Evolutionary conservation across 2,113 vertebrate species (phyloP).

Genomic region (Circaetus cinerascens): DNA sequence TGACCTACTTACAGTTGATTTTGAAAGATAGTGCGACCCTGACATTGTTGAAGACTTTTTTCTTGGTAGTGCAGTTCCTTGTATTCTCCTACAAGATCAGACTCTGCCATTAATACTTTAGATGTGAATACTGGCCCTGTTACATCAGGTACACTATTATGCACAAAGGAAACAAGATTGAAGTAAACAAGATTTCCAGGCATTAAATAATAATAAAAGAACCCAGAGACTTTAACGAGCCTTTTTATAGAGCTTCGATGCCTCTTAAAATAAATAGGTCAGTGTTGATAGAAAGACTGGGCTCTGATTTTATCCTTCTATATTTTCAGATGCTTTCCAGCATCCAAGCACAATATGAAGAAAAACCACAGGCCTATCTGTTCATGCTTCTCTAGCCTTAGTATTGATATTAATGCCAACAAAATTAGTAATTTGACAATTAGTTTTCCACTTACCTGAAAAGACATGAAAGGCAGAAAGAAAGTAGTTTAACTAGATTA

Average conservation of each 20-base stretch:
- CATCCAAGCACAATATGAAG: not conserved
- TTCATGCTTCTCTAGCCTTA: conserved; percentile 47
- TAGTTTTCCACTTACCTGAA: conserved; percentile 80
- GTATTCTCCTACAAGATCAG: conserved; percentile 48
- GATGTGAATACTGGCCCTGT: conserved; percentile 31
- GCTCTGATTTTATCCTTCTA: not conserved
- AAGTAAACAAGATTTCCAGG: conserved; percentile 58
- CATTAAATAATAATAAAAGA: conserved; percentile 64
- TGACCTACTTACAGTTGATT: conserved; percentile 55
- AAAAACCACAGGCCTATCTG: conserved; percentile 23
- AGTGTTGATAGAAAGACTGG: not conserved
- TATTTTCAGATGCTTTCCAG: conserved; percentile 23
- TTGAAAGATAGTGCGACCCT: conserved; percentile 31
- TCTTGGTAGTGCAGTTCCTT: conserved; percentile 53
- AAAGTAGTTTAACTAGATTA: conserved; percentile 86
- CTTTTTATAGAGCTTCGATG: conserved; percentile 25
- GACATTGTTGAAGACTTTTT: conserved; percentile 1
- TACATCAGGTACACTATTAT: conserved; percentile 47
- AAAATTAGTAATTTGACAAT: conserved; percentile 86
- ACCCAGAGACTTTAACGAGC: conserved; percentile 23
- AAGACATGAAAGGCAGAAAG: conserved; percentile 77
- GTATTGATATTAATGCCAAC: conserved; percentile 80
- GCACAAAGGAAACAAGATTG: conserved; percentile 53
- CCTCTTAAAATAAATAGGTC: conserved; percentile 36
- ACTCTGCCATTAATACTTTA: conserved; percentile 59